A percentile compares a stretch with the other conserved stretches of the same genome.
Conservation (phyloP, 2,888 invertebrate genomes). For the Eupithecia insigniata region DNA sequence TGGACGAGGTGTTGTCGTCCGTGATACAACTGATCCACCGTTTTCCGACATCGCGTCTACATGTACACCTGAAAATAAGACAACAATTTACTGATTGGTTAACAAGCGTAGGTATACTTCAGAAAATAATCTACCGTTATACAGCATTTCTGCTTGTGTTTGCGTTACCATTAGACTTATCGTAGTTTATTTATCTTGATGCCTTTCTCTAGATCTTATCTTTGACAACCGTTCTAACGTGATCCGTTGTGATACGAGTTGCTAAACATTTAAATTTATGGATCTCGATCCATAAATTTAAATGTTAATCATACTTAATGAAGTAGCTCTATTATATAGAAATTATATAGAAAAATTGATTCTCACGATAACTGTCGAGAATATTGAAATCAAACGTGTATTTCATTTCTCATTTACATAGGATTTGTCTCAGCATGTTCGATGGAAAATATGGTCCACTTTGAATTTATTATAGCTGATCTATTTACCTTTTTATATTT, state of each 20-base stretch:
- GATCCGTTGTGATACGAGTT: conserved; percentile 47
- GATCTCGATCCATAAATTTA: no score
- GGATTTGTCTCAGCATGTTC: conserved; percentile 33
- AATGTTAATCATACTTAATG: conserved; percentile 78
- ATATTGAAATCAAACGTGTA: conserved; percentile 51
- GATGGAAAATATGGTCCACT: conserved; percentile 35
- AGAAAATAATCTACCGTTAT: conserved; percentile 29
- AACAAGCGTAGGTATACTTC: neutral
- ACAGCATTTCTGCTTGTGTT: conserved; percentile 36
- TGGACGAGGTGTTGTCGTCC: conserved; percentile 81
- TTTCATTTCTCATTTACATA: conserved; percentile 44
- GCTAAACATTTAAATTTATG: conserved; percentile 76
- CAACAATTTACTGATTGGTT: conserved; percentile 14
- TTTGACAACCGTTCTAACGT: conserved; percentile 39
- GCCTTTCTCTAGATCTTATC: conserved; percentile 64
- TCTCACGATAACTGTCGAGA: conserved; percentile 55
- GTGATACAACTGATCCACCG: conserved; percentile 74
- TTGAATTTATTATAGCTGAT: conserved; percentile 41
- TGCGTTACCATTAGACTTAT: conserved; percentile 43
- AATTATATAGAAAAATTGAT: no score
- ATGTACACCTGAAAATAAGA: conserved; percentile 69
- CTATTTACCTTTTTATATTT: conserved; percentile 31
- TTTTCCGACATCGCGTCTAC: conserved; percentile 78
- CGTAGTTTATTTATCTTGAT: conserved; percentile 59
- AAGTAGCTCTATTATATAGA: conserved; percentile 72